These are phyloP conservation scores for Chloroceryle amazona DNA, from an alignment of 2,797 vertebrate genomes.

Conservation along the genomic window DNA sequence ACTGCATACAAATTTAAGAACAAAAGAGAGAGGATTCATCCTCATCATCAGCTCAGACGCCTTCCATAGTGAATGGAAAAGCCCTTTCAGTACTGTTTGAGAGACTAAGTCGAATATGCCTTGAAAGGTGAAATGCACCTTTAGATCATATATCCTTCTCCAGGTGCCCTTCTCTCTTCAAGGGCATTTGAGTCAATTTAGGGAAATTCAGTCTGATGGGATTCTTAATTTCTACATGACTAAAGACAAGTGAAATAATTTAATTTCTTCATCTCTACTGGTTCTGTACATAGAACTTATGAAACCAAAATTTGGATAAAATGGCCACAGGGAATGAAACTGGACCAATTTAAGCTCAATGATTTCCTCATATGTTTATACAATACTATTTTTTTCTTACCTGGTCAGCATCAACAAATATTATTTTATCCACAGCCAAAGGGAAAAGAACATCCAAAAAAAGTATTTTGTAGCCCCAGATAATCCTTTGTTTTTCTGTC, in stretches of 20 bases:
- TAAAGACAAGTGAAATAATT: not conserved
- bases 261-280: not conserved
- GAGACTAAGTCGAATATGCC: not conserved
- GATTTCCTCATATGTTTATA: not conserved
- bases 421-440: constrained; percentile 95
- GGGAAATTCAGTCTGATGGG: not conserved
- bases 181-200: not conserved
- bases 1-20: not conserved
- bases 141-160: not conserved
- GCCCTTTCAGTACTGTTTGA: not conserved
- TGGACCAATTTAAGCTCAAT: not conserved
- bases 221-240: not conserved
- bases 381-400: constrained; percentile 75
- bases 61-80: not conserved
- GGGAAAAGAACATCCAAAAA: constrained; percentile 98
- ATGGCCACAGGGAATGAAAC: not conserved
- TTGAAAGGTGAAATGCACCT: not conserved
- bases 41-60: not conserved
- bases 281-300: not conserved
- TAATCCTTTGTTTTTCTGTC: constrained; percentile 95
- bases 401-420: constrained; percentile 99
- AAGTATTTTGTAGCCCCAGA: constrained; percentile 99
- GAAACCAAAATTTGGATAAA: not conserved
- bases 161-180: not conserved
- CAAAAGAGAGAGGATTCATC: not conserved